Conservation (phyloP, 2,888 invertebrate species). For the Drosophila subquinaria region DNA sequence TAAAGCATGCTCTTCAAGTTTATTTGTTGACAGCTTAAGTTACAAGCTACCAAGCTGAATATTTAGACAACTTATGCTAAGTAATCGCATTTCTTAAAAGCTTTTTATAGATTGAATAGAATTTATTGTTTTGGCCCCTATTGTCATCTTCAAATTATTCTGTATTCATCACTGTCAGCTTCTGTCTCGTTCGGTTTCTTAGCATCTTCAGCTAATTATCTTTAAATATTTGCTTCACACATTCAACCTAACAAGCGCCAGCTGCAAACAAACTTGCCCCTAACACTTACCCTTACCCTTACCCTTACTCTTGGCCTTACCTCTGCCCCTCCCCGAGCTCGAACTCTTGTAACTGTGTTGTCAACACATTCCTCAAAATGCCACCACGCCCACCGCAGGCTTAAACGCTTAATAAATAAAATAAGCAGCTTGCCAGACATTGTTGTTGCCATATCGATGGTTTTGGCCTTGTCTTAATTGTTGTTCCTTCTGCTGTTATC, state of each 20-base stretch:
- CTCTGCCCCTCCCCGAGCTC: background rate
- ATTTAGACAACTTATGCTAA: background rate
- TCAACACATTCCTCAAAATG: slow-evolving; percentile 40
- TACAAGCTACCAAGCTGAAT: slow-evolving; percentile 1
- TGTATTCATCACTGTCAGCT: slow-evolving; percentile 20
- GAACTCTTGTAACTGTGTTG: slow-evolving; percentile 15
- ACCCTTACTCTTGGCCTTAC: background rate
- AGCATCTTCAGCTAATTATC: slow-evolving; percentile 59
- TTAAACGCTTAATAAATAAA: slow-evolving; percentile 74
- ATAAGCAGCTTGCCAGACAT: slow-evolving; percentile 72
- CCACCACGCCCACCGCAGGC: slow-evolving; percentile 52
- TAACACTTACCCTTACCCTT: background rate
- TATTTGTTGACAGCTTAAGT: slow-evolving; percentile 7
- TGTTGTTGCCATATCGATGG: slow-evolving; percentile 60
- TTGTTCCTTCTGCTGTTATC: slow-evolving; percentile 25
- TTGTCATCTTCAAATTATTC: slow-evolving; percentile 13
- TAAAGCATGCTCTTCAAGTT: background rate
- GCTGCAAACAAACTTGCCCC: slow-evolving; percentile 1
- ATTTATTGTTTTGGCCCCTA: slow-evolving; percentile 8
- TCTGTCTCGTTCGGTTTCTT: background rate
- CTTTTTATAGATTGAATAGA: slow-evolving; percentile 5
- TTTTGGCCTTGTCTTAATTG: slow-evolving; percentile 58
- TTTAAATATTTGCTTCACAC: slow-evolving; percentile 66
- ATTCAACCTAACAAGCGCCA: slow-evolving; percentile 30
- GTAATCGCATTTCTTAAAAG: slow-evolving; percentile 1